phyloP scores from a whole-genome alignment of 2,888 invertebrate species.

The Clunio marinus region DNA sequence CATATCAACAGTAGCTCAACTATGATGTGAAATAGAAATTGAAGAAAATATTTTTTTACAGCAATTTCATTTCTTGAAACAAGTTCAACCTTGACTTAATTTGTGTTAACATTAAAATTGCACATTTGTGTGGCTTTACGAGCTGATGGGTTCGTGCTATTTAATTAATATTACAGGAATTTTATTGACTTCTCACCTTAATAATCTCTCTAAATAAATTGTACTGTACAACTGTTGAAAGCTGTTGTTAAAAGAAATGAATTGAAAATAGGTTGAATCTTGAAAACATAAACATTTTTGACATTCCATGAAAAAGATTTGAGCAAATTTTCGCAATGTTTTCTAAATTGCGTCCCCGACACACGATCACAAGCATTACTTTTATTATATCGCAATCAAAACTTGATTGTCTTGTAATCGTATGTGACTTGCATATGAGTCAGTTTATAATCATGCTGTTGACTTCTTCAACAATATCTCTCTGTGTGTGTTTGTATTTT shows the following conservation, averaged over 20 bases:
- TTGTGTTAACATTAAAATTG: constrained; percentile 29
- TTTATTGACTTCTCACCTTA: too few species aligned
- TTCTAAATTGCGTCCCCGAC: background rate
- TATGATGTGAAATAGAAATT: constrained; percentile 34
- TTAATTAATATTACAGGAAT: too few species aligned
- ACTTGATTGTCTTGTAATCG: background rate
- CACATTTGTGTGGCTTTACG: background rate
- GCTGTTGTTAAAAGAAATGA: too few species aligned
- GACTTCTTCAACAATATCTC: too few species aligned
- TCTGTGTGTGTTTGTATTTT: too few species aligned
- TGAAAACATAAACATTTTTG: too few species aligned
- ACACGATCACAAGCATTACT: background rate
- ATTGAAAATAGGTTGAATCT: too few species aligned
- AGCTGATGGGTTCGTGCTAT: background rate
- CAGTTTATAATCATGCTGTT: background rate
- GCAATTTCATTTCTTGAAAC: background rate
- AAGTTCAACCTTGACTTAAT: constrained; percentile 38
- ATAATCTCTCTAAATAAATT: too few species aligned
- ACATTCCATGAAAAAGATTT: background rate
- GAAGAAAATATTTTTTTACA: constrained; percentile 14
- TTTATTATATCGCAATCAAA: background rate
- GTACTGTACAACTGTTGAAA: too few species aligned
- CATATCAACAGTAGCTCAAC: background rate
- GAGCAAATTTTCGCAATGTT: background rate
- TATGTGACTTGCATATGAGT: constrained; percentile 9